These are phyloP conservation scores for Esox lucius DNA, from an alignment of 2,797 vertebrate species.

Conservation along the genomic window DNA sequence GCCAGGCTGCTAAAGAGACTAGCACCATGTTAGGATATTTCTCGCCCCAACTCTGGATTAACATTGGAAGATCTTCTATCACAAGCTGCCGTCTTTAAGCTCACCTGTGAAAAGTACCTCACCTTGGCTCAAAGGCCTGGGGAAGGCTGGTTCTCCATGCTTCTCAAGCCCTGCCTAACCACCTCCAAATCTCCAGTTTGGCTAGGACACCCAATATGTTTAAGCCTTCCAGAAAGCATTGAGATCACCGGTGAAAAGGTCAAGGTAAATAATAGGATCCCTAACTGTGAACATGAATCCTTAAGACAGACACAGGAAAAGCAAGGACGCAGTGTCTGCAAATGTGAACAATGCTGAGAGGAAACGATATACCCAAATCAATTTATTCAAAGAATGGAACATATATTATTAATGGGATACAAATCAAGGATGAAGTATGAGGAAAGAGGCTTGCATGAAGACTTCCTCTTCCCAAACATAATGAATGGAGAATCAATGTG, in stretches of 20 bases:
- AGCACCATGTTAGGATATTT: slow-evolving; percentile 74
- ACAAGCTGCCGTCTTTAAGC: slow-evolving; percentile 53
- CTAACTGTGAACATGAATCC: slow-evolving; percentile 7
- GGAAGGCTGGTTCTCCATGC: slow-evolving; percentile 36
- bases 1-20: slow-evolving; percentile 50
- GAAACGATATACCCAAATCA: background rate
- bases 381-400: background rate
- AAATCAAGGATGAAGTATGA: background rate
- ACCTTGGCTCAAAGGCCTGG: slow-evolving; percentile 47
- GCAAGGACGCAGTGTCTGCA: background rate
- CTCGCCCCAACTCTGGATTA: slow-evolving; percentile 57
- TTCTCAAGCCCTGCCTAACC: slow-evolving; percentile 38
- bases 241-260: slow-evolving; percentile 33
- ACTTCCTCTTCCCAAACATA: background rate
- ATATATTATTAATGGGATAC: background rate
- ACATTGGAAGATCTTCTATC: slow-evolving; percentile 68
- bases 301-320: background rate
- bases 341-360: background rate
- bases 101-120: slow-evolving; percentile 58
- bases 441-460: background rate
- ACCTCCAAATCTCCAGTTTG: slow-evolving; percentile 30
- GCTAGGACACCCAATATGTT: slow-evolving; percentile 13
- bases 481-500: too few relatives aligned
- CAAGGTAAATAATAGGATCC: slow-evolving; percentile 11
- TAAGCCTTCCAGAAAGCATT: background rate